Base-by-base conservation (phyloP, 2,113 vertebrate genomes). In the Stegastes partitus region DNA sequence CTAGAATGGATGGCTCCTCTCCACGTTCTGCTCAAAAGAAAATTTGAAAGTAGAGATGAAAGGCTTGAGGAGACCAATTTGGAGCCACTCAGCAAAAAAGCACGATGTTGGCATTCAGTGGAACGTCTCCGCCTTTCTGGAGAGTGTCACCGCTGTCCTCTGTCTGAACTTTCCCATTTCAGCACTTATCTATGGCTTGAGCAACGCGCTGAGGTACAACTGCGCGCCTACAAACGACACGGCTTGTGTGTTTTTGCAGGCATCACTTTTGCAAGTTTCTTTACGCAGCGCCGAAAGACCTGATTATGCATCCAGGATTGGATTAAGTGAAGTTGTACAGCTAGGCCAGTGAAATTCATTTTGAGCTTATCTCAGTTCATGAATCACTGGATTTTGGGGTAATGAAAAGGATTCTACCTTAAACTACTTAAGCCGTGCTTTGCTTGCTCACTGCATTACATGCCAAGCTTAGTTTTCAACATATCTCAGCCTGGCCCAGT, bases 121-220 rank as follows among this genome's bases (percentile, higher is more conserved):
- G 31, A 25, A 39, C 9, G 59, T 73, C 22, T 59, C 53, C 12
- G 2, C 25, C 31, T 59, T 53, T 58, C 23, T 82, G 50, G 28
- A 68, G 51, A 61, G 78, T 55, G 64, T 83, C 84, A 10, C 54
- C 55, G 7, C 49, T 56, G 72, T 86, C 70, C 85, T 74, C 56
- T 19, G 34, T 63, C 2, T 86, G 83, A 91, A 84, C 81, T 50
- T 9, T 57, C 3, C 22, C 34, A 18, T 58, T 34, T 54, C 39
- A 18, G 44, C n/a, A 26, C 54, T 70, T 44, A 1, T 73, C 51
- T 31, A 0, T 5, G 57, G 25, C 63, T 82, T 6, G 1, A 57
- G 34, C 44, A 54, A 2, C 49, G 26, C 16, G 53, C 79, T 56
- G 54, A 21, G 44, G n/a, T 22, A 11, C 53, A 37, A 63, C 49